Evolutionary conservation across 2,888 invertebrate species (phyloP), one percentile per base, ranked within the genome.

Genomic region (Rhabditoides inermis): DNA sequence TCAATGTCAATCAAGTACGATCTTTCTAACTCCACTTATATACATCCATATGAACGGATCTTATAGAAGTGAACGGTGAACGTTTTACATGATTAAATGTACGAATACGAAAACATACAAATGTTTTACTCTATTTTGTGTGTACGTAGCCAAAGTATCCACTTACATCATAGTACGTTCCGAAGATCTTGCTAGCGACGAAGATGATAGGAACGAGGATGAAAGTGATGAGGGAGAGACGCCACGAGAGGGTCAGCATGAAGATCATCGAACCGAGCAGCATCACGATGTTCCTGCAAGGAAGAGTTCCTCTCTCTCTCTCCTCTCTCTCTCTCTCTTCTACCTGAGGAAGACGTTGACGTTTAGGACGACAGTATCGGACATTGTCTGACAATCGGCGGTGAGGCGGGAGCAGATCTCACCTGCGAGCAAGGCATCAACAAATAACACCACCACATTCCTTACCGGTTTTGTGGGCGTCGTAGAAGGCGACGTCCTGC

Each of bases 401-500:
- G 78, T 77, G 37, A 79, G 63, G n/a, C 79, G 63, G 2, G 79
- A 79, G 2, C 77, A 77, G 48, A 79, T 75, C 45, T 79, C 78
- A 40, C 77, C 66, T 59, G 35, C 10, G 50, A 15, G 15, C 15
- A 3, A 51, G 45, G 45, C 18, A 32, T 23, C 12, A 15, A 18
- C 20, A 26, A 15, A 37, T 2, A 15, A 32, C 15, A 32, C 32
- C 10, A 12, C 15, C 32, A 32, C 32, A 32, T 15, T 32, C 15
- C 15, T 32, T 90, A 54, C 79, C 78, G 26, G 77, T 78, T 50
- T 76, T 76, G 47, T 73, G 75, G 22, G 64, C 68, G 60, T 78
- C 78, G 55, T 75, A 78, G 63, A 78, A 78, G 5, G 77, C 77
- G 6, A 77, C 74, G 45, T 78, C 78, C 55, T 78, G 78, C 18